Conservation (phyloP, 2,113 vertebrate genomes). For the Hyperopisus bebe region DNA sequence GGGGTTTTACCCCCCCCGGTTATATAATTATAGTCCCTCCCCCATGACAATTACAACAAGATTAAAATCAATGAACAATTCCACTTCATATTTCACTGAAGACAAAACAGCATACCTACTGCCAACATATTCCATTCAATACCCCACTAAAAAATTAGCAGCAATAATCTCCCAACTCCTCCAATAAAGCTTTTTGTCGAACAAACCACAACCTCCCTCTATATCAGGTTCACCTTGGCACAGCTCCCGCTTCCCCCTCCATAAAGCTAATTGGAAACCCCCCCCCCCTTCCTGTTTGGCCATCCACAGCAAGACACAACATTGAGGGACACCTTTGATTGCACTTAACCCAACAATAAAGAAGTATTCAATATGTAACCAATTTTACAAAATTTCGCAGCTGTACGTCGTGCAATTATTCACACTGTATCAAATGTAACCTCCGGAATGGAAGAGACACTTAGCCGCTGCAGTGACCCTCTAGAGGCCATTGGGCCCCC, state of each 20-base stretch:
- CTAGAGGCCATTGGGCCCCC: not conserved
- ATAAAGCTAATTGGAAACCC: not conserved
- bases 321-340: not conserved
- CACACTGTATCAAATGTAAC: not conserved
- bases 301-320: not conserved
- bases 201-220: not conserved
- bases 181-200: not conserved
- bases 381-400: not conserved
- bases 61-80: not conserved
- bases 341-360: not conserved
- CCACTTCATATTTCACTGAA: not conserved
- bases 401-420: not conserved
- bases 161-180: not conserved
- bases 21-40: not conserved
- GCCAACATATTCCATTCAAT: not conserved
- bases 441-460: not conserved
- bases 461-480: not conserved
- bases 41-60: not conserved
- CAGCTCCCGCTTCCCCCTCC: not conserved
- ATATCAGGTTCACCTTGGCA: not conserved
- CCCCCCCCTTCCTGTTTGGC: not conserved
- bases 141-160: not conserved
- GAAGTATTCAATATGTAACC: not conserved
- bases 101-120: not conserved
- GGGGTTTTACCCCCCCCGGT: not conserved